Percentiles rank a stretch among this genome's conserved stretches.
Evolutionary conservation across 2,797 vertebrate species (phyloP).

Genomic region (Dallia pectoralis): DNA sequence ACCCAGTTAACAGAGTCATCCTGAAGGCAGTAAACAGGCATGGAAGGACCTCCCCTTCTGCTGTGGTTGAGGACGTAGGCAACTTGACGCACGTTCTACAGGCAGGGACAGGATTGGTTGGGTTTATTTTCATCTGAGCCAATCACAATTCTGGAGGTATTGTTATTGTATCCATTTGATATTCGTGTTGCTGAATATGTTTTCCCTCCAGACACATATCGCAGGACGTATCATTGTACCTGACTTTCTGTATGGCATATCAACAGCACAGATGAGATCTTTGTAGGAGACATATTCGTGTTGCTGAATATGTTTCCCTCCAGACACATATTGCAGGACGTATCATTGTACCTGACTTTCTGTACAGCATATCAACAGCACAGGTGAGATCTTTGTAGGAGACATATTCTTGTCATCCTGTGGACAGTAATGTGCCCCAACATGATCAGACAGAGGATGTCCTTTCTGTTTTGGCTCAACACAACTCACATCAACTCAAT

Average conservation of each 20-base stretch:
- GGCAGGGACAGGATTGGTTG: constrained; percentile 9
- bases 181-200: neutral
- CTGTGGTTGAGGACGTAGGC: constrained; percentile 24
- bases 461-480: neutral
- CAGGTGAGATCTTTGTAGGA: neutral
- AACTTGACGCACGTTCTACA: constrained; percentile 31
- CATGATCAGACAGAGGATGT: neutral
- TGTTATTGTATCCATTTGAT: neutral
- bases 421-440: neutral
- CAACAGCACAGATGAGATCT: neutral
- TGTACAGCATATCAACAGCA: neutral
- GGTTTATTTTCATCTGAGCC: neutral
- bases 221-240: neutral
- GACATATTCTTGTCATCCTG: neutral
- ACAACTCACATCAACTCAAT: neutral
- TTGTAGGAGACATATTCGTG: neutral
- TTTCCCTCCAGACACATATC: neutral
- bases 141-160: neutral
- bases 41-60: constrained; percentile 39
- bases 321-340: neutral
- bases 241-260: neutral
- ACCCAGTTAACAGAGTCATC: constrained; percentile 53
- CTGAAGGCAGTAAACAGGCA: constrained; percentile 60
- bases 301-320: neutral
- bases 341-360: neutral